These are phyloP conservation scores for Volucella zonaria DNA, from an alignment of 2,888 invertebrate species.

Conservation along the genomic window DNA sequence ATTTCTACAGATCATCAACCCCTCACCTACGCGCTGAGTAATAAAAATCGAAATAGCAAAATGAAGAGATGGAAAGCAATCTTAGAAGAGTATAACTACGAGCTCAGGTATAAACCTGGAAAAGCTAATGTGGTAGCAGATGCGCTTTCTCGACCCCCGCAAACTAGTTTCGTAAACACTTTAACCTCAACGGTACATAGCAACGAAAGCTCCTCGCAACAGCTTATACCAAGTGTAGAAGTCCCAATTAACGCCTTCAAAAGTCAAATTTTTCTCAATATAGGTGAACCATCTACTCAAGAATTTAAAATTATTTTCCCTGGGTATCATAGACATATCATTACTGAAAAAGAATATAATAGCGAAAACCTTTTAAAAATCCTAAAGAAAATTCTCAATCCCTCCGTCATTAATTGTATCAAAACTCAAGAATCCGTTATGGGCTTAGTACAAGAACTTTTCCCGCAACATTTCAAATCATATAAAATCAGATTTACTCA, in stretches of 20 bases:
- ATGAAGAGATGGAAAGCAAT: too few relatives aligned
- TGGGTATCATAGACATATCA: conserved; percentile 20
- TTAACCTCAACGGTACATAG: conserved; percentile 3
- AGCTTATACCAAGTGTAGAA: not conserved
- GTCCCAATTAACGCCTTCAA: conserved; percentile 3
- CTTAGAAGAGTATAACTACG: not conserved
- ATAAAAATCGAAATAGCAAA: too few relatives aligned
- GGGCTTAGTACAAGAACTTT: conserved; percentile 7
- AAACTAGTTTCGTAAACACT: not conserved
- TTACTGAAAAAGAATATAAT: conserved; percentile 11
- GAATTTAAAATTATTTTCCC: conserved; percentile 20
- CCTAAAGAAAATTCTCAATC: conserved; percentile 12
- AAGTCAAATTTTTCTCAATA: conserved; percentile 15
- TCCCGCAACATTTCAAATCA: not conserved
- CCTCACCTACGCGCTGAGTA: too few relatives aligned
- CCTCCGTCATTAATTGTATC: conserved; percentile 1
- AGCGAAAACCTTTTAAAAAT: conserved; percentile 4
- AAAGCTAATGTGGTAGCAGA: conserved; percentile 6
- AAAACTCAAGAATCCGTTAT: conserved; percentile 5
- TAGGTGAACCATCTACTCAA: conserved; percentile 5
- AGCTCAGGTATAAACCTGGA: not conserved
- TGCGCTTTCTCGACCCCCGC: conserved; percentile 5
- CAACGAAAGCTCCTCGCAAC: not conserved
- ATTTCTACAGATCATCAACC: too few relatives aligned
- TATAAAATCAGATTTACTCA: conserved; percentile 4